Conservation (phyloP, 2,113 vertebrate species). For the Theristicus caerulescens region DNA sequence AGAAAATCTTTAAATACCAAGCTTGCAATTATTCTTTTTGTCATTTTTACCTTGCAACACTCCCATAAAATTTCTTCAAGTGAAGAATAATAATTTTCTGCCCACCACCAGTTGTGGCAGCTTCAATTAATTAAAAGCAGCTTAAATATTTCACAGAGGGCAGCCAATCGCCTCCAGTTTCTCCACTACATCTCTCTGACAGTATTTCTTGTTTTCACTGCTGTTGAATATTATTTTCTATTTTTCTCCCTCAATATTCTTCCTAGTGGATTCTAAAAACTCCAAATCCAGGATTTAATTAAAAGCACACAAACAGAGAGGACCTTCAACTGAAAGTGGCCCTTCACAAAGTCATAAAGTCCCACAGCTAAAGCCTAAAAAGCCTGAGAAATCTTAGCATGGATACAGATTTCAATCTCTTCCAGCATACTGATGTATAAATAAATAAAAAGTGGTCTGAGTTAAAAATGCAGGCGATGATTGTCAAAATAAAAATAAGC, state of each 20-base stretch:
- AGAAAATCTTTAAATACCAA: neutral
- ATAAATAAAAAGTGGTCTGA: neutral
- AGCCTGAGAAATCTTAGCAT: neutral
- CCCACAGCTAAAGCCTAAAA: neutral
- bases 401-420: neutral
- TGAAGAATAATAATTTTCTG: neutral
- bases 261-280: neutral
- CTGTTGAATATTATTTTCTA: neutral
- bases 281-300: neutral
- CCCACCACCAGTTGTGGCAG: neutral
- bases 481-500: neutral
- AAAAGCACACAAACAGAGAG: neutral
- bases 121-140: neutral
- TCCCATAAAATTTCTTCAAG: neutral
- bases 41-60: neutral
- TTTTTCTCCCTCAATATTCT: neutral
- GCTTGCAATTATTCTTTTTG: neutral
- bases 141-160: neutral
- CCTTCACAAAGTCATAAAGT: neutral
- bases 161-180: neutral
- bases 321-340: neutral
- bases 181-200: neutral
- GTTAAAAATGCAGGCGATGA: neutral
- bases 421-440: neutral
- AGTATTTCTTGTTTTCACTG: neutral